Evolutionary conservation across 1,140 invertebrate species (phyloP), one percentile per base, ranked within the genome.

Genomic region (Panagrolaimus sp.): DNA sequence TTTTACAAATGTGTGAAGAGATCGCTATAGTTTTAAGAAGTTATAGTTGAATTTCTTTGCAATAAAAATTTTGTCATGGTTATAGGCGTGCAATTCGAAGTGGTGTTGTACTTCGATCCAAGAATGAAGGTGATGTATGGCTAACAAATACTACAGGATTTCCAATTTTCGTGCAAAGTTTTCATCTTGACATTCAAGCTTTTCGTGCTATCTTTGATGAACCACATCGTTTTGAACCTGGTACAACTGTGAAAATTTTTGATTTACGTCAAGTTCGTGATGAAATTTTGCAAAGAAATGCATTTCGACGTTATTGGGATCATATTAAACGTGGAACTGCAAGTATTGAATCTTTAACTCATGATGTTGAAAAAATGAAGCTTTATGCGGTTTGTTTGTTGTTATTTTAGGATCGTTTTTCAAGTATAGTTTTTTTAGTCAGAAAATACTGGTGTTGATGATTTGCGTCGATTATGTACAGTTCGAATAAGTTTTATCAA

Each of bases 331-430:
- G 28, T 58, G 15, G 52, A 26, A 21, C 21, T 1, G 52, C 52
- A 21, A 58, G 28, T 58, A 28, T 17, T 58, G 28, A 58, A 21
- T 21, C 21, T 21, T 21, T 58, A 12, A 21, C 10, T 12, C 52
- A 58, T 21, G 21, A 21, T 58, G 52, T 58, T 58, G 52, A 58
- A 21, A 58, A 17, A 21, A 58, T 58, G 52, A 58, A 58, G 17
- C 52, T 58, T 12, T 21, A 58, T 58, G 21, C 28, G 15, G 52
- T 58, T 0, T 26, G 52, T 58, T 58, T 58, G 0, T 0, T 8
- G 1, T 6, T 58, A 4, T 58, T 14, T 26, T 58, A 1, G 2
- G 2, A 38, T 4, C 15, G 17, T 21, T 24, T 2, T 26, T 58
- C 17, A 0, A 58, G 12, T 4, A n/a, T 21, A 12, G 0, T 24